A percentile compares a stretch with the other conserved stretches of the same genome.
phyloP scores from a whole-genome alignment of 2,888 invertebrate species.

The Netelia fuscicornis region DNA sequence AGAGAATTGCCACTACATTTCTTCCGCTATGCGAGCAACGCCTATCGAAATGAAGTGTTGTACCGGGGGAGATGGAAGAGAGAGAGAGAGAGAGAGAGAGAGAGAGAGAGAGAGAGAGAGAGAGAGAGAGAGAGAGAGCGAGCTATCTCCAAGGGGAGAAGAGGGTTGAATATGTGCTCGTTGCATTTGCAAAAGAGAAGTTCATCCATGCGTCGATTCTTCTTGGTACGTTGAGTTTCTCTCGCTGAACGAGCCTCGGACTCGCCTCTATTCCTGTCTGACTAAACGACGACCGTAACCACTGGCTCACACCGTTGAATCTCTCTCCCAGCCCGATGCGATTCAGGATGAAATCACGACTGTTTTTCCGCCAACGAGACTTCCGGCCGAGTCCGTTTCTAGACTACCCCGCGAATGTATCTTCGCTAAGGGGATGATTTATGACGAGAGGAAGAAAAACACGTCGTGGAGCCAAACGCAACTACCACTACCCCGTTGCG shows the following conservation, averaged over 20 bases:
- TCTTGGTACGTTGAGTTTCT: slow-evolving; percentile 1
- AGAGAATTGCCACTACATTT: slow-evolving; percentile 74
- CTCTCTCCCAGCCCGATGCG: not conserved
- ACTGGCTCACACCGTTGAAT: slow-evolving; percentile 42
- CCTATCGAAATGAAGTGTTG: slow-evolving; percentile 71
- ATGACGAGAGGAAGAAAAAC: too few relatives aligned
- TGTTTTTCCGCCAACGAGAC: too few relatives aligned
- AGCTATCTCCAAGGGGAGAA: too few relatives aligned
- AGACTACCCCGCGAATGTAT: too few relatives aligned
- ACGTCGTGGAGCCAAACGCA: too few relatives aligned
- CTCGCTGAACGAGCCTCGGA: not conserved
- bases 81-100: not conserved
- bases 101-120: not conserved
- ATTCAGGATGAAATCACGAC: not conserved
- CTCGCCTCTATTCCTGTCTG: slow-evolving; percentile 27
- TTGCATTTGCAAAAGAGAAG: slow-evolving; percentile 44
- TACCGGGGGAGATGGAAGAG: not conserved
- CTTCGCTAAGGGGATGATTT: too few relatives aligned
- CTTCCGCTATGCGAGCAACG: slow-evolving; percentile 71
- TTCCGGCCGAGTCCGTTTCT: too few relatives aligned
- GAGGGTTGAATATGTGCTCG: slow-evolving; percentile 20
- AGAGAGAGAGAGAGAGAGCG: not conserved
- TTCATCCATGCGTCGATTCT: slow-evolving; percentile 39
- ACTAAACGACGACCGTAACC: slow-evolving; percentile 32
- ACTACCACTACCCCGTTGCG: too few relatives aligned